Evolutionary conservation across 2,888 invertebrate species (phyloP), one percentile per base, ranked within the genome.

Genomic region (Himalopsyche anomala): DNA sequence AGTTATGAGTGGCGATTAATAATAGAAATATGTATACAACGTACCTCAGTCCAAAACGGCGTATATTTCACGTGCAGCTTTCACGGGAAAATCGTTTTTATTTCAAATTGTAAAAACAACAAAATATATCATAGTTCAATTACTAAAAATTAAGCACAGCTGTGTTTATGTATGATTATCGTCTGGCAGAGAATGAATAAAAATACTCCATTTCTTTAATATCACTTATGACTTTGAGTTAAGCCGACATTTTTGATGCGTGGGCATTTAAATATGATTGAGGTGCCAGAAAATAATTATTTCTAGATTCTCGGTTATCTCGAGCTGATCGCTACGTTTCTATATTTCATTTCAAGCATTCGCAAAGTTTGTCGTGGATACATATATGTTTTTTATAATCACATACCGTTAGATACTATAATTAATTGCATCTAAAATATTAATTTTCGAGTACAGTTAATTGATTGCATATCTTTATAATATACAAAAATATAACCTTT

Each of bases 1-100:
- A 40, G 83, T 84, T 86, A 85, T 85, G 87, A 87, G 85, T 87
- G 85, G 87, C 42, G 83, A 85, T 86, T 87, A 87, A 87, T 87
- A 87, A 87, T 87, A 86, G 86, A 86, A 85, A 84, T 86, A 86
- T 86, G 86, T 74, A 74, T 74, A 38, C 28, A 74, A 74, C n/a
- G 36, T 36, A 2, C 15, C 36, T 15, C 74, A 38, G 9, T 36
- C 74, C 74, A 74, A 74, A 74, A 74, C 74, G 74, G 8, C 74
- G 74, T 74, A 74, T 74, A 36, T 36, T 74, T 36, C 74, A 36
- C 19, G 19, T 12, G 36, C 3, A 74, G 40, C 28, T 38, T 74
- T 38, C 74, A 74, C 36, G 28, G 38, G 36, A 74, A 74, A 36
- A 36, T 38, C 28, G 36, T 74, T 74, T 74, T 38, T 74, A 36